These are phyloP conservation scores for Lucinisca nassula DNA, from an alignment of 2,888 invertebrate species.

Conservation along the genomic window DNA sequence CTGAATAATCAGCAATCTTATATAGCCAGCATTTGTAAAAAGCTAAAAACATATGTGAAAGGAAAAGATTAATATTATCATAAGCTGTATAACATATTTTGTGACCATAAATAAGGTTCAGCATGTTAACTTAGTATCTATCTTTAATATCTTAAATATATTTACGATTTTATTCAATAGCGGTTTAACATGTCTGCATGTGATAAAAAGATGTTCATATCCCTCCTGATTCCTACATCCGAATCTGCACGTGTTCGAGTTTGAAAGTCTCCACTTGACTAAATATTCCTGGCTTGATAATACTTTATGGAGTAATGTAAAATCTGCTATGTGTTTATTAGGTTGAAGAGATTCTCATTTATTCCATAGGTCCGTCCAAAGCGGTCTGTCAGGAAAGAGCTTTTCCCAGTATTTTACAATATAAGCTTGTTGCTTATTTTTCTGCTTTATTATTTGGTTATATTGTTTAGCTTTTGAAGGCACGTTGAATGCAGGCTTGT, in stretches of 20 bases:
- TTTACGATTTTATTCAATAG: background rate
- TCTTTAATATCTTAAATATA: background rate
- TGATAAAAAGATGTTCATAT: background rate
- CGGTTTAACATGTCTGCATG: background rate
- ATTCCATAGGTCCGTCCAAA: background rate
- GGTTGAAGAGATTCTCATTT: background rate
- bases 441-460: background rate
- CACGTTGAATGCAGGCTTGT: background rate
- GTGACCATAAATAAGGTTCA: background rate
- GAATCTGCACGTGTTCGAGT: background rate
- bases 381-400: background rate
- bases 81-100: background rate
- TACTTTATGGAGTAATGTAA: background rate
- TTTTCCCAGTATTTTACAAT: background rate
- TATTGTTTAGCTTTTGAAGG: background rate
- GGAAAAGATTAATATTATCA: background rate
- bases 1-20: too few relatives aligned
- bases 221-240: background rate
- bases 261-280: background rate
- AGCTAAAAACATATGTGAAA: background rate
- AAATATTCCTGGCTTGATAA: background rate
- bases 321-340: background rate
- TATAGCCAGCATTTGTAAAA: background rate
- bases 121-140: background rate
- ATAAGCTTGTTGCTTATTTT: background rate